These are phyloP conservation scores for Phalera bucephala DNA, from an alignment of 2,888 invertebrate species.

Conservation along the genomic window DNA sequence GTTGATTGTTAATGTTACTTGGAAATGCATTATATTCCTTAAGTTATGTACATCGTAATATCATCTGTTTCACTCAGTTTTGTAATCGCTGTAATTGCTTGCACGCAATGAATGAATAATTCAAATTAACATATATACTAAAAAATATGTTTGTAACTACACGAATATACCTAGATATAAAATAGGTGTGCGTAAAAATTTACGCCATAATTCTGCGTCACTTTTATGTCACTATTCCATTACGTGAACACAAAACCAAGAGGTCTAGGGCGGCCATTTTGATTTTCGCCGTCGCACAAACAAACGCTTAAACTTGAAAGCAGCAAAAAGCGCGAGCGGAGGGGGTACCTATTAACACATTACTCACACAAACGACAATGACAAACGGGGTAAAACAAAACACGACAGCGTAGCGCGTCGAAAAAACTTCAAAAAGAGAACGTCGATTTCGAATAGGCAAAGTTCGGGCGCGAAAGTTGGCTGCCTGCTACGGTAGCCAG, in stretches of 20 bases:
- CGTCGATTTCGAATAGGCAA: constrained; percentile 41
- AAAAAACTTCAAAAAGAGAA: constrained; percentile 44
- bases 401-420: constrained; percentile 33
- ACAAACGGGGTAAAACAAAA: constrained; percentile 52
- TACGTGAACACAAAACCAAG: constrained; percentile 23
- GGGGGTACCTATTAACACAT: constrained; percentile 53
- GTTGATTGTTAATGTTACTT: constrained; percentile 32
- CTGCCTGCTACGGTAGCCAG: constrained; percentile 14
- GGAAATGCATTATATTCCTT: constrained; percentile 33
- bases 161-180: too few relatives aligned
- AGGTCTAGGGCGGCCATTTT: constrained; percentile 43
- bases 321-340: constrained; percentile 38
- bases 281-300: constrained; percentile 41
- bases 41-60: constrained; percentile 11
- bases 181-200: too few relatives aligned
- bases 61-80: constrained; percentile 15
- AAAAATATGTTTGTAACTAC: too few relatives aligned
- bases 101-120: background rate
- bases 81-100: background rate
- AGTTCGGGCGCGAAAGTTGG: constrained; percentile 49
- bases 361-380: constrained; percentile 53
- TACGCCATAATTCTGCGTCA: background rate
- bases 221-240: background rate
- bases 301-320: constrained; percentile 49
- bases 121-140: too few relatives aligned